Evolutionary conservation across 2,888 invertebrate genomes (phyloP).

Genomic region (Drosophila aldrichi): DNA sequence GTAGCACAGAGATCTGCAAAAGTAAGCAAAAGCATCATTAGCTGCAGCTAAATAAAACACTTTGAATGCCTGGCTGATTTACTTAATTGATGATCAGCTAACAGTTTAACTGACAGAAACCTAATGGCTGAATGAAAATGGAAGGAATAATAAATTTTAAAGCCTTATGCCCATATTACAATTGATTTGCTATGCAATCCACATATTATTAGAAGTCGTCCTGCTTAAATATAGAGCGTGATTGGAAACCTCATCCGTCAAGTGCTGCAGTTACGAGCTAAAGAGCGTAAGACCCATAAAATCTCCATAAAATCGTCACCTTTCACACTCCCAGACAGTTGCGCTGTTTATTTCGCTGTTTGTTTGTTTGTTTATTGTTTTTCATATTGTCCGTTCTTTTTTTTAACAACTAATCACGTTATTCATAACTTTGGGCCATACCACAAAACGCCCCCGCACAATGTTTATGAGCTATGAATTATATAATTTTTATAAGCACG

Average conservation of each 20-base stretch:
- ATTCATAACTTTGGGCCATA: constrained; percentile 71
- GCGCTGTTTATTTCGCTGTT: constrained; percentile 7
- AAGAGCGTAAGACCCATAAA: constrained; percentile 25
- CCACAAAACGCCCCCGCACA: constrained; percentile 58
- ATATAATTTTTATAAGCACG: constrained; percentile 80
- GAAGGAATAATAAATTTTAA: background rate
- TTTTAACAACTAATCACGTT: constrained; percentile 80
- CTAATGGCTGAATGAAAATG: background rate
- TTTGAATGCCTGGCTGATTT: background rate
- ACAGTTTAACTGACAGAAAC: background rate
- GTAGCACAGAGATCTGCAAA: constrained; percentile 80
- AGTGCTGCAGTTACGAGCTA: constrained; percentile 20
- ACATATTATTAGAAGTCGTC: background rate
- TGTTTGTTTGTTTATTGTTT: constrained; percentile 22
- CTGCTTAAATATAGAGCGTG: background rate
- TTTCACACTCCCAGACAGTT: constrained; percentile 26
- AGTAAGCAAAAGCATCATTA: constrained; percentile 5
- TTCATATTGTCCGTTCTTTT: constrained; percentile 5
- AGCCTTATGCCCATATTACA: background rate
- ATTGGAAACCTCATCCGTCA: constrained; percentile 13
- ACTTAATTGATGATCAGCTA: background rate
- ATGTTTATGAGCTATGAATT: constrained; percentile 81
- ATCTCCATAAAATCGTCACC: constrained; percentile 41
- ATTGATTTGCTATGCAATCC: background rate
- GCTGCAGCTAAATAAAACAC: background rate